These are phyloP conservation scores for Drosophila hydei DNA, from an alignment of 1,140 invertebrate species.

Conservation along the genomic window DNA sequence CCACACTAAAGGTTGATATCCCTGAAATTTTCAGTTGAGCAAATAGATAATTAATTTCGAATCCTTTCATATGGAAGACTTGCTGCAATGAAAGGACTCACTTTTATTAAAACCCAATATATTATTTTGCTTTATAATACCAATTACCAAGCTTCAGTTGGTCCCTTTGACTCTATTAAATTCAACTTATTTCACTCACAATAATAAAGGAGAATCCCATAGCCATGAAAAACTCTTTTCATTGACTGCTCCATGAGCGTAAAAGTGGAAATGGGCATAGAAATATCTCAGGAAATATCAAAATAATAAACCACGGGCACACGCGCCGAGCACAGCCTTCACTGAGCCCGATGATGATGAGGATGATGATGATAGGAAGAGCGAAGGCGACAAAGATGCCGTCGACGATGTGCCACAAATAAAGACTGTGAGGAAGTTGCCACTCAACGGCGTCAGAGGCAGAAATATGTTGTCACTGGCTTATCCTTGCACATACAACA, in stretches of 20 bases:
- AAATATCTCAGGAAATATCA: conserved; percentile 64
- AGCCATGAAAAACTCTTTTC: conserved; percentile 37
- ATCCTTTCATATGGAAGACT: neutral
- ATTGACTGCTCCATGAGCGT: conserved; percentile 17
- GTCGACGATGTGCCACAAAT: conserved; percentile 37
- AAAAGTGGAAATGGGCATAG: conserved; percentile 40
- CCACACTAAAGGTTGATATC: too few relatives aligned
- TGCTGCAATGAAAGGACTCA: neutral
- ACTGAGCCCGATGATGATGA: conserved; percentile 22
- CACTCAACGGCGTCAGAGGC: conserved; percentile 52
- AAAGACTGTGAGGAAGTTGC: conserved; percentile 59
- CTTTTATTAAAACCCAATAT: too few relatives aligned
- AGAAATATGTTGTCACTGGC: conserved; percentile 50
- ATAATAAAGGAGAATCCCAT: conserved; percentile 12
- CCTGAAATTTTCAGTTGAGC: neutral
- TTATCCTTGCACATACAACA: conserved; percentile 52
- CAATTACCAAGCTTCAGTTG: conserved; percentile 7
- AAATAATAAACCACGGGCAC: conserved; percentile 64
- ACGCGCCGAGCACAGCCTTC: conserved; percentile 42
- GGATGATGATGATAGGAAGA: conserved; percentile 7
- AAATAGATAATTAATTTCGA: neutral
- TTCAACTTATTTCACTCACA: conserved; percentile 22
- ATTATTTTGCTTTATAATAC: neutral
- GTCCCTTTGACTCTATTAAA: conserved; percentile 54
- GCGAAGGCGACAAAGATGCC: conserved; percentile 10